Conservation (phyloP, 2,113 vertebrate species). For the Rhinichthys klamathensis region DNA sequence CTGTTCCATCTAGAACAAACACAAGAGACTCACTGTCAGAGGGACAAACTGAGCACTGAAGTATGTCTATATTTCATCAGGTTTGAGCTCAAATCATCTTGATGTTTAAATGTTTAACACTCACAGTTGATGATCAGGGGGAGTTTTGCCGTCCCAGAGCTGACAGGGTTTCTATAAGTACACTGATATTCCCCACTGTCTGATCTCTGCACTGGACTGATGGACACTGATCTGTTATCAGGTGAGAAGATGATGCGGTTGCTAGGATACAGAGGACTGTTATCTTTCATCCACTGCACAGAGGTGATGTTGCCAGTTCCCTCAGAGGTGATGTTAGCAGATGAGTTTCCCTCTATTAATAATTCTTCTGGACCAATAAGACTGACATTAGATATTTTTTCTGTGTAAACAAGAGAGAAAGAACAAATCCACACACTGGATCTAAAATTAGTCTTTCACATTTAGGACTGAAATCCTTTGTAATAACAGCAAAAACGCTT, state of each 20-base stretch:
- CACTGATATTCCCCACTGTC: constrained; percentile 63
- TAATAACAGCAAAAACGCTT: not conserved
- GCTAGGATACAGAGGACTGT: not conserved
- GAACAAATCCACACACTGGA: not conserved
- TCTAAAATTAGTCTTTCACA: not conserved
- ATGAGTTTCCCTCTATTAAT: constrained; percentile 36
- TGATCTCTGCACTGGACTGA: constrained; percentile 30
- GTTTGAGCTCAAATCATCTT: not conserved
- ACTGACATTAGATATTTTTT: constrained; percentile 36
- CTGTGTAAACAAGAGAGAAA: constrained; percentile 26
- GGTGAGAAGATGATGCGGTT: constrained; percentile 24
- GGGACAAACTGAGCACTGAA: no score
- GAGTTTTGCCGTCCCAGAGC: not conserved
- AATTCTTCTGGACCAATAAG: constrained; percentile 15
- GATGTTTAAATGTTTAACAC: constrained; percentile 27
- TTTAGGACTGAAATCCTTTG: not conserved
- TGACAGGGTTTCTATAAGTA: constrained; percentile 55
- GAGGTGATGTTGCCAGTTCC: constrained; percentile 30
- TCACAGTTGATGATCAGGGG: constrained; percentile 57
- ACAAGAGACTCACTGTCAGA: no score
- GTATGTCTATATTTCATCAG: not conserved
- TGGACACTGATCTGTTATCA: constrained; percentile 49
- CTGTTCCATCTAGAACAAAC: constrained; percentile 69
- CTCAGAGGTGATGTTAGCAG: constrained; percentile 49
- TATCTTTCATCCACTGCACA: constrained; percentile 57